Conservation (phyloP, 2,888 invertebrate genomes). For the Leucophenga maculata region DNA sequence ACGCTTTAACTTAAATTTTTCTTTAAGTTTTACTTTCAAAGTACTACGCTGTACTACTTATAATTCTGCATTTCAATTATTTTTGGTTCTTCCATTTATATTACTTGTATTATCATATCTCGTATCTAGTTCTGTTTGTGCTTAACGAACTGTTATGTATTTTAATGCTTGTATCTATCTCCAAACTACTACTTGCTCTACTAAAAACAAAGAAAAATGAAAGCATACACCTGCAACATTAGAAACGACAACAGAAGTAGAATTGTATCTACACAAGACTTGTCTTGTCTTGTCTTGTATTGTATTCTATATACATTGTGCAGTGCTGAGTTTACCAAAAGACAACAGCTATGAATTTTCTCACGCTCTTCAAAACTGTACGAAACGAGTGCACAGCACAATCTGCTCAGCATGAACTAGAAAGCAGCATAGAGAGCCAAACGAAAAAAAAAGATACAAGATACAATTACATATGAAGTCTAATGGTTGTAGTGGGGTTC, state of each 20-base stretch:
- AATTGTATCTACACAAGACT: not conserved
- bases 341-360: not conserved
- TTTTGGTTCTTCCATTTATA: too few species aligned
- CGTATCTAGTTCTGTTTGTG: not conserved
- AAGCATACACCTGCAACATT: not conserved
- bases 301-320: not conserved
- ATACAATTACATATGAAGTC: not conserved
- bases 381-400: constrained; percentile 19
- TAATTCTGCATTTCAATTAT: too few species aligned
- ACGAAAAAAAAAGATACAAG: not conserved
- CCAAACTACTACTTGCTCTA: too few species aligned
- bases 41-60: too few species aligned
- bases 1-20: too few species aligned
- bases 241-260: not conserved
- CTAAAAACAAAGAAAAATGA: too few species aligned
- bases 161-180: not conserved
- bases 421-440: not conserved
- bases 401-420: too few species aligned
- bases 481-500: too few species aligned
- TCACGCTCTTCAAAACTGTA: constrained; percentile 2
- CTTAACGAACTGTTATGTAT: constrained; percentile 15
- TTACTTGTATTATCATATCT: too few species aligned
- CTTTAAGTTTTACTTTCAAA: too few species aligned
- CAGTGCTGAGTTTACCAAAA: too few species aligned
- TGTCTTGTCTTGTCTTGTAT: not conserved